phyloP scores from a whole-genome alignment of 2,113 vertebrate genomes.

The Menura novaehollandiae region DNA sequence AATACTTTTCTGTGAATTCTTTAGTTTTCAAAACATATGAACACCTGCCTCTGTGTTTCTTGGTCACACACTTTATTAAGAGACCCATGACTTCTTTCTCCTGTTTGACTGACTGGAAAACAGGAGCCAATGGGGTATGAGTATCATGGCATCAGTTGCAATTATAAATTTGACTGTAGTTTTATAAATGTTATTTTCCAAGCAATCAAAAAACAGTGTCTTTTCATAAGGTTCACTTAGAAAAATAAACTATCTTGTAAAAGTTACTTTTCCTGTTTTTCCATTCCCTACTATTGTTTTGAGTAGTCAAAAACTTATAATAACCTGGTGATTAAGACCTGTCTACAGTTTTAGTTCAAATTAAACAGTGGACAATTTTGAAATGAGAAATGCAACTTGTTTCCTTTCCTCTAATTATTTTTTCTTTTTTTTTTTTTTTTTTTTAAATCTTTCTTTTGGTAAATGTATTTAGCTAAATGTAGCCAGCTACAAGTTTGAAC shows the following conservation, averaged over 20 bases:
- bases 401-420: neutral
- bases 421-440: neutral
- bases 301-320: neutral
- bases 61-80: neutral
- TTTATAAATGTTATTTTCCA: neutral
- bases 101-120: conserved; percentile 26
- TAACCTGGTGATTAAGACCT: neutral
- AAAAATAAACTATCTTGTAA: neutral
- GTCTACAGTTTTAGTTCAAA: neutral
- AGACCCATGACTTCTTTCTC: conserved; percentile 31
- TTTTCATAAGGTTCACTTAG: neutral
- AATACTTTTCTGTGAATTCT: neutral
- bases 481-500: neutral
- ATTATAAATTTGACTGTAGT: neutral
- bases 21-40: neutral
- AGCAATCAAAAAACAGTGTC: neutral
- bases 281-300: neutral
- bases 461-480: neutral
- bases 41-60: conserved; percentile 3
- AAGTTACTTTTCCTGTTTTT: neutral
- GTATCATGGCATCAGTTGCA: neutral
- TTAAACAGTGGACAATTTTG: neutral
- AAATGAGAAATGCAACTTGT: neutral
- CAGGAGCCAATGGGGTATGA: neutral
- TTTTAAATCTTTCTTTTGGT: neutral